Base-by-base conservation (phyloP, 2,113 vertebrate genomes). In the Saguinus imperator region DNA sequence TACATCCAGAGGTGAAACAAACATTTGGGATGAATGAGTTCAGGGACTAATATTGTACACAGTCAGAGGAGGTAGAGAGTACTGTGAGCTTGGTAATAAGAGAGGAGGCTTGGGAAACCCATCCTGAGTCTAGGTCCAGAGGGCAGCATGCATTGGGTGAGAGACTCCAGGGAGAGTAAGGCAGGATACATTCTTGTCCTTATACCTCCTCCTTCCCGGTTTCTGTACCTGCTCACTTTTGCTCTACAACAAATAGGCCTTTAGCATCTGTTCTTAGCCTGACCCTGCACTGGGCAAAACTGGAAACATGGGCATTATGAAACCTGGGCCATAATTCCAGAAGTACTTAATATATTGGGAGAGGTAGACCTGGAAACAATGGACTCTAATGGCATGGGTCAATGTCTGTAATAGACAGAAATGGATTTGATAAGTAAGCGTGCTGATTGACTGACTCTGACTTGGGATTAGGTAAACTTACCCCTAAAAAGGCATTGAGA, bases 271-370 rank as follows among this genome's bases (percentile, higher is more conserved):
- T 75, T 90, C 70, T 79, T 29, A 94, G 58, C 48, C 23, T 79
- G n/a, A 10, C 9, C 27, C 55, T 89, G 76, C 61, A 18, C 43
- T 86, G 83, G 55, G 29, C 52, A 93, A 76, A 92, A 80, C n/a
- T 75, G 48, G 61, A 97, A 55, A 75, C 7, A 82, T 6, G 48
- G 68, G 58, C 32, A 40, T 81, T 89, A 35, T 83, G 86, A 92
- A 86, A 91, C 57, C 8, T 70, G 70, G 37, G 32, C 14, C 29
- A 43, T 95, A 18, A 35, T 35, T 94, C 23, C 87, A 13, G 18
- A 88, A 93, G 37, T 89, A n/a, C n/a, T 84, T 91, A 45, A n/a
- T 93, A 18, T 83, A n/a, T 40, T 96, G 66, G 35, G 50, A 89
- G 37, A 82, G 37, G 73, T 40, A 86, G 73, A 83, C 70, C n/a